Conservation (phyloP, 2,797 vertebrate species). For the Chelon auratus region DNA sequence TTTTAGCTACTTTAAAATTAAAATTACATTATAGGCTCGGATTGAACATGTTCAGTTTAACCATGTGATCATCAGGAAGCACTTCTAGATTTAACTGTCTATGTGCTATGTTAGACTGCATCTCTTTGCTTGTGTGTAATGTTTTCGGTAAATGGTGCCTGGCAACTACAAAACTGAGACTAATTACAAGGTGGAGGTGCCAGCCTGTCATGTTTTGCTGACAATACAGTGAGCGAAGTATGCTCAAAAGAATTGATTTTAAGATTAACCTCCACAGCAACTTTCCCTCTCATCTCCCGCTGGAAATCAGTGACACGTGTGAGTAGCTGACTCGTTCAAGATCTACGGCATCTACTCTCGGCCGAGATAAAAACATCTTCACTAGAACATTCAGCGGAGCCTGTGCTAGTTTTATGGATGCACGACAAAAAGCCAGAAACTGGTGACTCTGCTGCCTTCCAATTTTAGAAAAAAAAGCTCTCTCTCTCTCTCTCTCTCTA, state of each 20-base stretch:
- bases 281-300: conserved; percentile 45
- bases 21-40: background rate
- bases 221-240: conserved; percentile 27
- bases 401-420: conserved; percentile 10
- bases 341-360: conserved; percentile 37
- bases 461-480: conserved; percentile 8
- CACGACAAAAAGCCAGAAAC: conserved; percentile 15
- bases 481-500: background rate
- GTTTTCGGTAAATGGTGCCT: background rate
- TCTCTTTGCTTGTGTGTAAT: background rate
- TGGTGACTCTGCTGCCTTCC: conserved; percentile 17
- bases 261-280: conserved; percentile 57
- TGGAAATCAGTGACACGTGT: conserved; percentile 56
- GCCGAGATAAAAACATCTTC: conserved; percentile 28
- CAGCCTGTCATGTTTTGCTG: background rate
- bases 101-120: background rate
- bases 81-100: background rate
- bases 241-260: conserved; percentile 58
- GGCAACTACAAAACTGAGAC: background rate
- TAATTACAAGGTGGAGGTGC: background rate
- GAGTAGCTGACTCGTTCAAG: conserved; percentile 59
- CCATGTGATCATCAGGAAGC: background rate
- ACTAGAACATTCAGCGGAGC: conserved; percentile 22
- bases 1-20: background rate
- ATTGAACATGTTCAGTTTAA: background rate